Base-by-base conservation (phyloP, 2,888 invertebrate species). In the Paralinhomoeus sp. region DNA sequence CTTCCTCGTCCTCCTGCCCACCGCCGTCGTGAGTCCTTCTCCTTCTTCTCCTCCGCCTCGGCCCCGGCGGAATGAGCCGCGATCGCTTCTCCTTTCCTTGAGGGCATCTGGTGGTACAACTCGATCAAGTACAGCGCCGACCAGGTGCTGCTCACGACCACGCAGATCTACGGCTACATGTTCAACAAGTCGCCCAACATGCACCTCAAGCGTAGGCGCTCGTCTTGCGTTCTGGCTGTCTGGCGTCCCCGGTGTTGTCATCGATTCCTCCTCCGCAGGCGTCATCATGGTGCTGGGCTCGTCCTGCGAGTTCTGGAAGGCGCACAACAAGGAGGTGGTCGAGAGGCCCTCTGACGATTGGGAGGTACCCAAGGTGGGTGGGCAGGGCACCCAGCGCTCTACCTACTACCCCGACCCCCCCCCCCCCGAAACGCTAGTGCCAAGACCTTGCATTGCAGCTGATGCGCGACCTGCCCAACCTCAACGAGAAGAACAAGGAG, bases 101-200 rank as follows among this genome's bases (percentile, higher is more conserved):
- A 70, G 66, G 93, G 93, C 40, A 81, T 80, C 54, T 97, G 97
- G 97, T 97, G 97, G 97, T 91, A 93, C 65, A 75, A 82, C 47
- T 89, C 89, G 47, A 93, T 93, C 54, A 77, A 83, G 55, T 99
- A 81, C 67, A 87, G 87, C 45, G 87, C 87, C 47, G 93, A 97
- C 48, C 65, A 75, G 69, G 87, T 91, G 2, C 69, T 99, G 17
- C 67, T 97, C 47, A 84, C 89, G 60, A 99, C 97, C n/a, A 83
- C 87, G 7, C 80, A 85, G 63, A 75, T 93, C 71, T 97, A 89
- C 65, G 84, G 80, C 62, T 83, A 78, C 62, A 91, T 85, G 66
- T 81, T 93, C 62, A 80, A 85, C 61, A 87, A 87, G 69, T 89
- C 87, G 9, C 84, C 89, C 1, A 78, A 80, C 49, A 91, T 93